Base-by-base conservation (phyloP, 2,888 invertebrate genomes). In the Drosophila emarginata region DNA sequence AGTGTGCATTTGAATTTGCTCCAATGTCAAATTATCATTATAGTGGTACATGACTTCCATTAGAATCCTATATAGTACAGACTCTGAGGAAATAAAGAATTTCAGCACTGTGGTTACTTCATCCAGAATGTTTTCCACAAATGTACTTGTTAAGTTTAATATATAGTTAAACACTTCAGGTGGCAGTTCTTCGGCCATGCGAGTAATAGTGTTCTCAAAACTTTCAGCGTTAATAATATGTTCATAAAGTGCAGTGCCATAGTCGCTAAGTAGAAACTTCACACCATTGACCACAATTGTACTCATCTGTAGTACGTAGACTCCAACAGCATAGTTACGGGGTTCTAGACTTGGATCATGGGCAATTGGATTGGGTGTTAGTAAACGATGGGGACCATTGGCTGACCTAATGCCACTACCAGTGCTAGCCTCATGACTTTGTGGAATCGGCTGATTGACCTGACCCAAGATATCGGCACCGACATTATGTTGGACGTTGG, bases 401-500 rank as follows among this genome's bases (percentile, higher is more conserved):
- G 50, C 28, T 3, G 9, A 11, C 32, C 26, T 53, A n/a, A 18
- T 11, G 5, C 18, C 53, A 1, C 40, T 45, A 4, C 50, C 56
- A 0, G 54, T 50, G 0, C 67, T 54, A 2, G 23, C 54, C 1
- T 62, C 59, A 26, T 65, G 40, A 1, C 54, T 65, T 3, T 60
- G 56, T 7, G 90, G 91, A 36, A 90, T 83, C 0, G 88, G 77
- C 11, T 81, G 78, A 0, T 66, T 76, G 5, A 90, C 89, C 57
- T 78, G 73, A 6, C 78, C 76, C 2, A 91, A 65, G 4, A 90
- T 60, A 73, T 88, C 79, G 3, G 87, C 69, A 6, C 90, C 91
- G 5, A 72, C 60, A 28, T 85, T 84, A 40, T 90, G 89, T 67
- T 91, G 91, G 0, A 91, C 67, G 70, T 76, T 90, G 39, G 83